Conservation (phyloP, 2,113 vertebrate genomes). For the Anguilla japonica region DNA sequence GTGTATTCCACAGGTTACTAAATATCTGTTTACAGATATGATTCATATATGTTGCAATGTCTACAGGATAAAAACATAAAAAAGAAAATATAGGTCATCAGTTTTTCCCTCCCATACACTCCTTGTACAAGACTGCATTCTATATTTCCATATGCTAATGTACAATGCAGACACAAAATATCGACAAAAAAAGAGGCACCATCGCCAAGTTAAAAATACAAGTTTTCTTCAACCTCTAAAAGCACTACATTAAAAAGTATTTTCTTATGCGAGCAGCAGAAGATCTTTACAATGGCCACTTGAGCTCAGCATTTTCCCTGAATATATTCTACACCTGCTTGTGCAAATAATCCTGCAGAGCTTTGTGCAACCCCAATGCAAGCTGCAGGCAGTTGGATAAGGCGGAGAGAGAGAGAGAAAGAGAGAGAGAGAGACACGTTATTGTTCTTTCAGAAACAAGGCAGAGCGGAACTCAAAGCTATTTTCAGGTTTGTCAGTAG, state of each 20-base stretch:
- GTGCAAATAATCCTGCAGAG: background rate
- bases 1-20: background rate
- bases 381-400: background rate
- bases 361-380: background rate
- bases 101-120: background rate
- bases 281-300: background rate
- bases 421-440: background rate
- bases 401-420: background rate
- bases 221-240: background rate
- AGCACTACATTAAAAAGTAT: background rate
- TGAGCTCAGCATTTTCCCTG: background rate
- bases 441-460: background rate
- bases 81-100: background rate
- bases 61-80: background rate
- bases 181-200: background rate
- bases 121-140: background rate
- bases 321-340: background rate
- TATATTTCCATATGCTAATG: background rate
- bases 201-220: background rate
- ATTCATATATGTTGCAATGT: background rate
- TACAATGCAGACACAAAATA: background rate
- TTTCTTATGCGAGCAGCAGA: background rate
- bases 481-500: slow-evolving; percentile 53
- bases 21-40: background rate
- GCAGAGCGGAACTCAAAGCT: slow-evolving; percentile 18